These are phyloP conservation scores for Phylloscopus whistleri DNA, from an alignment of 2,113 vertebrate genomes.

Conservation along the genomic window DNA sequence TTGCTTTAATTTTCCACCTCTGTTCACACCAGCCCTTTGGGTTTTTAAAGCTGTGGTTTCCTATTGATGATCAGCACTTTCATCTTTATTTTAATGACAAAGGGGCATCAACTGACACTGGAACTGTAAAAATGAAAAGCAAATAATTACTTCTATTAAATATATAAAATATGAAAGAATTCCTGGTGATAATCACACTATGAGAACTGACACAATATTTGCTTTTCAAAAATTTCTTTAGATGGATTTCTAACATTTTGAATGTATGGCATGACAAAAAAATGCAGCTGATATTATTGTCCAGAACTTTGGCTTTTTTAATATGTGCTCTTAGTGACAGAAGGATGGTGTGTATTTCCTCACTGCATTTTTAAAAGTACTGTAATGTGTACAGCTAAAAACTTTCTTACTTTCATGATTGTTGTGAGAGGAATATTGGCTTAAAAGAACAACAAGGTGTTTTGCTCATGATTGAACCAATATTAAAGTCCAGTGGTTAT, in stretches of 20 bases:
- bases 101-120: constrained; percentile 84
- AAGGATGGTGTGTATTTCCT: not conserved
- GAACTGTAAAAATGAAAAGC: constrained; percentile 84
- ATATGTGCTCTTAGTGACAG: not conserved
- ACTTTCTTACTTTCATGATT: constrained; percentile 63
- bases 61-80: constrained; percentile 97
- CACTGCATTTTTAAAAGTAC: constrained; percentile 19
- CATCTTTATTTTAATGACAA: constrained; percentile 92
- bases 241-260: constrained; percentile 35
- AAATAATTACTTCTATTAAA: constrained; percentile 87
- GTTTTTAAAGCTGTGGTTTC: constrained; percentile 89
- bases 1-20: constrained; percentile 98
- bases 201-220: constrained; percentile 71
- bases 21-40: constrained; percentile 95
- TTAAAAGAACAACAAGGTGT: constrained; percentile 76
- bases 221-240: constrained; percentile 62
- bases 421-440: constrained; percentile 31
- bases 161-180: constrained; percentile 77
- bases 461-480: constrained; percentile 81
- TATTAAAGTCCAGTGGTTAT: constrained; percentile 92
- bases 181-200: constrained; percentile 61
- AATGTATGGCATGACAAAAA: constrained; percentile 15
- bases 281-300: constrained; percentile 4
- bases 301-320: constrained; percentile 28
- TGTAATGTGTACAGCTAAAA: constrained; percentile 49